These are phyloP conservation scores for Mizuhopecten yessoensis DNA, from an alignment of 1,140 invertebrate species.

Conservation along the genomic window DNA sequence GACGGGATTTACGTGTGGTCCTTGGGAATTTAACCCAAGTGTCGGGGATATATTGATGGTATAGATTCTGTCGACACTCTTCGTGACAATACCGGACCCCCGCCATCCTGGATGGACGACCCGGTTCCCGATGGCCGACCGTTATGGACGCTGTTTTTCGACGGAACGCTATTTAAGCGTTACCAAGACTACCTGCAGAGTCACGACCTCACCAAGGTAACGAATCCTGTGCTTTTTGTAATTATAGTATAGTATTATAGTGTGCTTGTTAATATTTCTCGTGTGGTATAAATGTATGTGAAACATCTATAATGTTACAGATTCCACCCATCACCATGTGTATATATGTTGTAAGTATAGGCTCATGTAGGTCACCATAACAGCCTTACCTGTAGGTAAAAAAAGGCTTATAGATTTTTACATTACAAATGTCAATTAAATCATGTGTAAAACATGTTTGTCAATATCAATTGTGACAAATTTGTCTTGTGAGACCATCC, in stretches of 20 bases:
- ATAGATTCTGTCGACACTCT: background rate
- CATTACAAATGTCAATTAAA: too few species aligned
- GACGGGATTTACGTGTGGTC: too few species aligned
- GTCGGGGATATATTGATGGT: background rate
- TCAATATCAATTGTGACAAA: too few species aligned
- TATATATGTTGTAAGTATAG: too few species aligned
- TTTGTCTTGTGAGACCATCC: too few species aligned
- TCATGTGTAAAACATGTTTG: too few species aligned
- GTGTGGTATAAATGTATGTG: too few species aligned
- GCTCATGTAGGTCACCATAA: too few species aligned
- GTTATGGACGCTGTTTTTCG: slow-evolving; percentile 4
- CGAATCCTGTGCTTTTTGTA: background rate
- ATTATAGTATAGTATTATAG: background rate
- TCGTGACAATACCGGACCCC: background rate
- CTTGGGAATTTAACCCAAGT: background rate
- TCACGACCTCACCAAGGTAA: slow-evolving; percentile 20
- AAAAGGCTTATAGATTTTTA: too few species aligned
- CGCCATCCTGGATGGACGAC: slow-evolving; percentile 7
- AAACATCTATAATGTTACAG: too few species aligned
- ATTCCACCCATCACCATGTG: too few species aligned
- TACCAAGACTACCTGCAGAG: slow-evolving; percentile 26
- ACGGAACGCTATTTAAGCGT: background rate
- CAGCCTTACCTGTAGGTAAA: too few species aligned
- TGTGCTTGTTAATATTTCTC: background rate
- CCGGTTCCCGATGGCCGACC: background rate